A percentile compares a stretch with the other conserved stretches of the same genome.
Evolutionary conservation across 2,797 vertebrate genomes (phyloP).

Genomic region (Gadopsis marmoratus): DNA sequence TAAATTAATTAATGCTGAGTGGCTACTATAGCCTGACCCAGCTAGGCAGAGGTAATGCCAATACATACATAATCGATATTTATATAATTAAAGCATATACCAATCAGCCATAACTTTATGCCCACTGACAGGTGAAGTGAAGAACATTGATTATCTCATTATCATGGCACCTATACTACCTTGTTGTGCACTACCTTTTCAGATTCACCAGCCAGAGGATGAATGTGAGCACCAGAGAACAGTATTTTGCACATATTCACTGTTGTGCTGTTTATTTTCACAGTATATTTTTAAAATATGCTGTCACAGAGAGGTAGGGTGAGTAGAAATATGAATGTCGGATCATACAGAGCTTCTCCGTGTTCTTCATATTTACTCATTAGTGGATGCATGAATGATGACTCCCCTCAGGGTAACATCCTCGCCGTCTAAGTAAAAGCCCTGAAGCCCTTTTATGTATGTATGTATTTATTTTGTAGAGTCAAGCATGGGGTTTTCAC

Average conservation of each 20-base stretch:
- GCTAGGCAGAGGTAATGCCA: constrained; percentile 48
- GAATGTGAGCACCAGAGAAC: constrained; percentile 7
- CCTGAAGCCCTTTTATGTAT: constrained; percentile 34
- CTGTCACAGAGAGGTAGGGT: constrained; percentile 8
- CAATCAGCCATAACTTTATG: no score
- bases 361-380: constrained; percentile 48
- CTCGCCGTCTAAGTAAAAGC: constrained; percentile 49
- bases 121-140: no score
- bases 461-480: constrained; percentile 23
- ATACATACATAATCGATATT: constrained; percentile 62
- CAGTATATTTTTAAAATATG: constrained; percentile 29
- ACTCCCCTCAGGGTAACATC: constrained; percentile 48
- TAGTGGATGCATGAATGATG: constrained; percentile 41
- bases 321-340: constrained; percentile 25
- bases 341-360: constrained; percentile 16
- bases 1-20: constrained; percentile 66
- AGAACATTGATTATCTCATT: no score
- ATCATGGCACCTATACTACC: no score
- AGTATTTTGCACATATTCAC: background rate
- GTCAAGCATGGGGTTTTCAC: constrained; percentile 15
- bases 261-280: constrained; percentile 9
- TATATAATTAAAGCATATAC: constrained; percentile 42
- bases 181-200: constrained; percentile 16
- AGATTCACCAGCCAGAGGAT: constrained; percentile 9
- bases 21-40: constrained; percentile 36